phyloP scores from a whole-genome alignment of 2,888 invertebrate genomes.

The Perizoma affinitatum region DNA sequence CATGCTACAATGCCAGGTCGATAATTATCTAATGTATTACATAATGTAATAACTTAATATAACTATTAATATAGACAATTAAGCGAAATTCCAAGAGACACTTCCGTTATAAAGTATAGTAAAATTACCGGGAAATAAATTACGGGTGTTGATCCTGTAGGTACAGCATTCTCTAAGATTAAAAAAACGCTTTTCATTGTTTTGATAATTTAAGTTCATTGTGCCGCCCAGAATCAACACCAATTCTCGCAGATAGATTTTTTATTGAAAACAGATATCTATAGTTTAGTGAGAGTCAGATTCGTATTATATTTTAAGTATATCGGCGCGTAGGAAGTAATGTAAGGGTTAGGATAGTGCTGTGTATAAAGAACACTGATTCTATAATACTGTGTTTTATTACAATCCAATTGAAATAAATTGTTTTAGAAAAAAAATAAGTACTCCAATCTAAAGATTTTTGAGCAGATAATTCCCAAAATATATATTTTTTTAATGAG shows the following conservation, averaged over 20 bases:
- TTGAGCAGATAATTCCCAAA: too few species aligned
- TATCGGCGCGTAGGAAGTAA: constrained; percentile 67
- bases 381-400: constrained; percentile 65
- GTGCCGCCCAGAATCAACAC: constrained; percentile 25
- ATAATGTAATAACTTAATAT: constrained; percentile 46
- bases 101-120: constrained; percentile 62
- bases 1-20: constrained; percentile 27
- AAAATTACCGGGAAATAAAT: constrained; percentile 42
- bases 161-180: too few species aligned
- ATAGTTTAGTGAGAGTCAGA: constrained; percentile 76
- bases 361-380: constrained; percentile 81
- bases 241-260: constrained; percentile 70
- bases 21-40: constrained; percentile 32
- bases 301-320: constrained; percentile 80
- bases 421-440: too few species aligned
- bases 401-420: constrained; percentile 23
- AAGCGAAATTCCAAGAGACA: constrained; percentile 66
- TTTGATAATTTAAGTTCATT: too few species aligned
- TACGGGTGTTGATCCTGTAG: too few species aligned
- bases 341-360: constrained; percentile 65
- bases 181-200: too few species aligned
- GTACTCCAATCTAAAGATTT: too few species aligned
- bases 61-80: constrained; percentile 48
- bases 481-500: too few species aligned
- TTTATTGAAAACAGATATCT: constrained; percentile 64